These are phyloP conservation scores for Crotophaga sulcirostris DNA, from an alignment of 2,113 vertebrate genomes.

Conservation along the genomic window DNA sequence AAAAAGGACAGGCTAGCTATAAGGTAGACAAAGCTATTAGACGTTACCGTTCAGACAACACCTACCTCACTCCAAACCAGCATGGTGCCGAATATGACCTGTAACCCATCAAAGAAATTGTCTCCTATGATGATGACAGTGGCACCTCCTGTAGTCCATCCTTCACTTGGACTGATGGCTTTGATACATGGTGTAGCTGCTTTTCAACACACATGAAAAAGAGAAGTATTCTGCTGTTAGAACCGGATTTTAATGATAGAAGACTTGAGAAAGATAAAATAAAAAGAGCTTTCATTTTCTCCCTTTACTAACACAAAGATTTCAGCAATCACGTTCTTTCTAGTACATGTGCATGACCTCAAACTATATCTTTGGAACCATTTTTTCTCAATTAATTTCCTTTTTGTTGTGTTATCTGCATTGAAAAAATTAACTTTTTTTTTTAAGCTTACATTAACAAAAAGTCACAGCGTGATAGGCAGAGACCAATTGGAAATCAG, in stretches of 20 bases:
- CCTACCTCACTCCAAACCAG: constrained; percentile 98
- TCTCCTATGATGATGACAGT: constrained; percentile 98
- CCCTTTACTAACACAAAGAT: constrained; percentile 66
- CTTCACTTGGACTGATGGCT: constrained; percentile 99
- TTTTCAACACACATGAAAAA: constrained; percentile 86
- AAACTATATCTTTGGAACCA: constrained; percentile 36
- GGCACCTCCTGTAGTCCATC: constrained; percentile 96
- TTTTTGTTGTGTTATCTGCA: constrained; percentile 49
- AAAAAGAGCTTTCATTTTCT: constrained; percentile 74
- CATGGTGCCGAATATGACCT: constrained; percentile 99
- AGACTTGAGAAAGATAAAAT: constrained; percentile 70
- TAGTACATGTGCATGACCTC: constrained; percentile 6
- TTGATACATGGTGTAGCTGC: constrained; percentile 97
- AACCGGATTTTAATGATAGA: constrained; percentile 80
- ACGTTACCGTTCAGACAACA: constrained; percentile 80
- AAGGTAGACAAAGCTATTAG: constrained; percentile 74
- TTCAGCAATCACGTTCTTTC: constrained; percentile 50
- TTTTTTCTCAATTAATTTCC: constrained; percentile 33
- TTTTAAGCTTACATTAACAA: not conserved
- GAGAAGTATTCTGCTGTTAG: constrained; percentile 80
- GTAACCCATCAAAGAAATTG: constrained; percentile 98
- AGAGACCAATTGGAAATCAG: constrained; percentile 28
- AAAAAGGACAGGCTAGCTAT: constrained; percentile 49
- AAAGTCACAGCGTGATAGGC: not conserved
- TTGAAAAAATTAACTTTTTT: constrained; percentile 8